phyloP scores from a whole-genome alignment of 2,113 vertebrate genomes.

The Tragelaphus imberbis region DNA sequence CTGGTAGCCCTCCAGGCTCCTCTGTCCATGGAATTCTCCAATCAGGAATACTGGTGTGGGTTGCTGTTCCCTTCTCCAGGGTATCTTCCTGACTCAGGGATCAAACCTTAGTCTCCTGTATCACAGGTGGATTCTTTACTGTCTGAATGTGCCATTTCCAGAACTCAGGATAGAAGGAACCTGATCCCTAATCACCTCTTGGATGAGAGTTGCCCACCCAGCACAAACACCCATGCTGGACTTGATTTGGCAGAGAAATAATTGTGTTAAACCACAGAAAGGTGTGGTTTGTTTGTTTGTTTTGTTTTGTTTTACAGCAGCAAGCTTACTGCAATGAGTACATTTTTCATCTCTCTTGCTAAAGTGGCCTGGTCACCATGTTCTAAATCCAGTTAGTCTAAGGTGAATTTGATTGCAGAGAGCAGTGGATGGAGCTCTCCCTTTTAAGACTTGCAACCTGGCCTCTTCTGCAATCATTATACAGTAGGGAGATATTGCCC shows the following conservation, averaged over 20 bases:
- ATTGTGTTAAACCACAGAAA: not conserved
- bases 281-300: too few relatives aligned
- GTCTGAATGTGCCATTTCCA: not conserved
- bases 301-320: not conserved
- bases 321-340: not conserved
- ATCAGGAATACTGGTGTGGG: not conserved
- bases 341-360: not conserved
- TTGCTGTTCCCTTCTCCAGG: not conserved
- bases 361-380: not conserved
- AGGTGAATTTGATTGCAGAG: not conserved
- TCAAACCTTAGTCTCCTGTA: not conserved
- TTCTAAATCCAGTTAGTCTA: not conserved
- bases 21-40: not conserved
- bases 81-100: not conserved
- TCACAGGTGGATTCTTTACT: not conserved
- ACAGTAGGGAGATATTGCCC: not conserved
- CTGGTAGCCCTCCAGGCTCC: not conserved
- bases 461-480: not conserved
- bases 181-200: not conserved
- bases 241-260: not conserved
- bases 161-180: not conserved
- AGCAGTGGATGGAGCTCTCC: not conserved
- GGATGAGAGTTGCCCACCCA: not conserved
- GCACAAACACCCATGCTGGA: not conserved
- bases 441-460: not conserved